Percentiles rank a stretch among this genome's conserved stretches.
These are phyloP conservation scores for Phoeniculus purpureus DNA, from an alignment of 2,797 vertebrate species.

Conservation along the genomic window DNA sequence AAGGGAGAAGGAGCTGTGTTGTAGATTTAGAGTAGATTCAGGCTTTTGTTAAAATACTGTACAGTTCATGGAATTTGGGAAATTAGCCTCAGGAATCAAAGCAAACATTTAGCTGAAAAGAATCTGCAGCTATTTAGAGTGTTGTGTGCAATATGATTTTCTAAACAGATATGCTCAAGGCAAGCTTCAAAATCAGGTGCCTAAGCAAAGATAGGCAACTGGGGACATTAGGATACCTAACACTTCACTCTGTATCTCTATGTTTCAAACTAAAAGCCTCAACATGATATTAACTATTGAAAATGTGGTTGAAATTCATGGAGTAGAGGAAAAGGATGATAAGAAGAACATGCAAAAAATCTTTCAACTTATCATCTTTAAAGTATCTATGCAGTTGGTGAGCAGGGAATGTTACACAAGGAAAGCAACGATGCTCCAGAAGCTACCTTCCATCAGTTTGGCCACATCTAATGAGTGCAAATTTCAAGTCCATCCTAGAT, in stretches of 20 bases:
- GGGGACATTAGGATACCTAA: not conserved
- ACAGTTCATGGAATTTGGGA: not conserved
- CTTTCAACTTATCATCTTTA: not conserved
- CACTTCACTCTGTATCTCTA: fast-evolving
- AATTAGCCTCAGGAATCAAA: not conserved
- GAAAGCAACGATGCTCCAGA: not conserved
- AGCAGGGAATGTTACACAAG: no score
- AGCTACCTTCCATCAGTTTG: not conserved
- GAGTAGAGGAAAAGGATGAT: not conserved
- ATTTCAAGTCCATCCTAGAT: not conserved
- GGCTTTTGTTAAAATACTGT: not conserved
- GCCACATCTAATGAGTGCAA: not conserved
- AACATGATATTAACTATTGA: not conserved
- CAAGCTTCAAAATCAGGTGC: not conserved
- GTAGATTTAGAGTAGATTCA: not conserved
- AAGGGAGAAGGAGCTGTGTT: not conserved
- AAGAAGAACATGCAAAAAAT: not conserved
- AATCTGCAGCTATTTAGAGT: not conserved
- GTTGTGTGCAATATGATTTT: not conserved
- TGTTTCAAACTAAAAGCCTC: no score
- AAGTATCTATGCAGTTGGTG: fast-evolving
- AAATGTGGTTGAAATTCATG: not conserved
- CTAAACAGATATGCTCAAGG: not conserved
- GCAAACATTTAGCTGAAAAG: not conserved
- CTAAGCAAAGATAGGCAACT: not conserved